Conservation (phyloP, 2,888 invertebrate species). For the Parelbella ahira region DNA sequence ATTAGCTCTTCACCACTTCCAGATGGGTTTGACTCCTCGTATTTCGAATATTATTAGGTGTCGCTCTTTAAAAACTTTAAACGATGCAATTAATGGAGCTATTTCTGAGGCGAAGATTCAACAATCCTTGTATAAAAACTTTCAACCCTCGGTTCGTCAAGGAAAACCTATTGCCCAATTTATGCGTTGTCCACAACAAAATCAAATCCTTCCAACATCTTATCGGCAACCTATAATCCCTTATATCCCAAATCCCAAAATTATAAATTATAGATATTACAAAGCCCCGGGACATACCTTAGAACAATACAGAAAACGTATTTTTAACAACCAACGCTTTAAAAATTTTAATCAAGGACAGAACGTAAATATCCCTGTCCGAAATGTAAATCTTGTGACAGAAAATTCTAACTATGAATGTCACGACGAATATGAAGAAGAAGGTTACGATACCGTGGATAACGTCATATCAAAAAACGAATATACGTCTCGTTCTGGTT, state of each 20-base stretch:
- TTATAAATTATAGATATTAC: slow-evolving; percentile 24
- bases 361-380: not conserved
- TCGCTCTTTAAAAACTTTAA: not conserved
- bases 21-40: slow-evolving; percentile 1
- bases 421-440: not conserved
- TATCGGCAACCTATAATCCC: not conserved
- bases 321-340: slow-evolving; percentile 24
- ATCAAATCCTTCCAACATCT: not conserved
- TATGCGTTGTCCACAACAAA: not conserved
- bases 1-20: slow-evolving; percentile 11
- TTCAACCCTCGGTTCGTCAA: not conserved
- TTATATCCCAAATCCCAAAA: slow-evolving; percentile 12
- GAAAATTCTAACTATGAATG: not conserved
- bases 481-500: slow-evolving; percentile 24
- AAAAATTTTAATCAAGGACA: slow-evolving; percentile 12
- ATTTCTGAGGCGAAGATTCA: slow-evolving; percentile 11
- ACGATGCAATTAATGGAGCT: slow-evolving; percentile 18
- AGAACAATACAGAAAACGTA: slow-evolving; percentile 25
- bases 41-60: slow-evolving; percentile 14
- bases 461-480: slow-evolving; percentile 7
- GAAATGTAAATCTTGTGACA: not conserved
- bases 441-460: slow-evolving; percentile 1
- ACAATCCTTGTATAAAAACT: not conserved
- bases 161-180: not conserved
- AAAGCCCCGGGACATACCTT: slow-evolving; percentile 25